Evolutionary conservation across 2,888 invertebrate genomes (phyloP).

Genomic region (Drosophila sordidula): DNA sequence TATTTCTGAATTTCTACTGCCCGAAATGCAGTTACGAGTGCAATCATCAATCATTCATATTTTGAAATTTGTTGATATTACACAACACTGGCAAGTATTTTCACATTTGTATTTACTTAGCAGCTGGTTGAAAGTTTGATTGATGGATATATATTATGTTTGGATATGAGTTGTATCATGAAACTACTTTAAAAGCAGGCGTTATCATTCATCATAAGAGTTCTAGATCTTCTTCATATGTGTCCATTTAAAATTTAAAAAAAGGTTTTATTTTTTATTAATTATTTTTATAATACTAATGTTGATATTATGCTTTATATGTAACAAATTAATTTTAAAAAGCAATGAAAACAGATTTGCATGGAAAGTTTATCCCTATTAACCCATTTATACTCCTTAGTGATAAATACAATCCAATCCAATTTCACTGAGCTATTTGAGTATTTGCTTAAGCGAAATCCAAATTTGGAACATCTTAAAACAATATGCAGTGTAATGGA

Average conservation of each 20-base stretch:
- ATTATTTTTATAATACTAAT: too few species aligned
- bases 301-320: too few species aligned
- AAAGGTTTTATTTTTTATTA: too few species aligned
- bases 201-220: background rate
- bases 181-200: background rate
- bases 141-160: constrained; percentile 7
- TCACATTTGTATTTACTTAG: constrained; percentile 21
- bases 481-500: constrained; percentile 52
- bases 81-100: constrained; percentile 11
- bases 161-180: background rate
- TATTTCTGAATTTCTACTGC: constrained; percentile 13
- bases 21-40: constrained; percentile 17
- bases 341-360: too few species aligned
- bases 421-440: too few species aligned
- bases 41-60: constrained; percentile 32
- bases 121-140: constrained; percentile 4
- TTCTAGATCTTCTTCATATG: background rate
- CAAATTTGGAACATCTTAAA: constrained; percentile 21
- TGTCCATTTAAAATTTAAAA: too few species aligned
- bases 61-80: constrained; percentile 20
- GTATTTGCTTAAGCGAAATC: constrained; percentile 1
- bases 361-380: too few species aligned
- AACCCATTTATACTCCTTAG: too few species aligned
- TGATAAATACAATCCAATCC: too few species aligned
- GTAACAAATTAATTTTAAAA: too few species aligned